phyloP scores from a whole-genome alignment of 92 coral and sea anemone species.

The Palythoa heliodiscus region DNA sequence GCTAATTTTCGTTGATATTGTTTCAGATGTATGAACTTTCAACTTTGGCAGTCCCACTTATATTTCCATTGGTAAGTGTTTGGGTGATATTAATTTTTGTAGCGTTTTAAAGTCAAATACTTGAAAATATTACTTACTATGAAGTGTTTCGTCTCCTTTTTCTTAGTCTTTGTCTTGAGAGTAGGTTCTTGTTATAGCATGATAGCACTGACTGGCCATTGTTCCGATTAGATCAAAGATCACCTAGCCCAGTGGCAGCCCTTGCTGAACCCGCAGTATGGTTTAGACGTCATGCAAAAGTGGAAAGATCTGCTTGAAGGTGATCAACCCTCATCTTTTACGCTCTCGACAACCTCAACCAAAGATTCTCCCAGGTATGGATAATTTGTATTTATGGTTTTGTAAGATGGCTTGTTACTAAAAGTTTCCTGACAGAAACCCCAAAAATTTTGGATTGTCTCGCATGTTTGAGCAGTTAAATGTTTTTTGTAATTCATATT shows the following conservation, averaged over 20 bases:
- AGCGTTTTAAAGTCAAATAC: too few relatives aligned
- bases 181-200: neutral
- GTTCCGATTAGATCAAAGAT: conserved; percentile 61
- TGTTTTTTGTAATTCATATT: too few relatives aligned
- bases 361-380: conserved; percentile 67
- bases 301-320: conserved; percentile 90
- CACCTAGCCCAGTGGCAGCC: conserved; percentile 87
- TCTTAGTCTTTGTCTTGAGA: neutral
- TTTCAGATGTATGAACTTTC: conserved; percentile 92
- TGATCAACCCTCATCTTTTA: conserved; percentile 75
- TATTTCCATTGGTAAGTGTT: conserved; percentile 89
- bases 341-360: conserved; percentile 57
- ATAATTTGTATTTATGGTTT: neutral
- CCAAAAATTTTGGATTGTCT: too few relatives aligned
- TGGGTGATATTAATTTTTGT: too few relatives aligned
- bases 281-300: conserved; percentile 76
- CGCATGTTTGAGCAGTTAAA: too few relatives aligned
- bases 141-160: neutral
- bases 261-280: conserved; percentile 73
- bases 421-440: too few relatives aligned
- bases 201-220: neutral
- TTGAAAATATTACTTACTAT: too few relatives aligned
- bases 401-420: neutral
- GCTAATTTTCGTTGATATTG: neutral
- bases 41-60: conserved; percentile 87